phyloP scores from a whole-genome alignment of 2,113 vertebrate species.

The Ramphastos sulfuratus region DNA sequence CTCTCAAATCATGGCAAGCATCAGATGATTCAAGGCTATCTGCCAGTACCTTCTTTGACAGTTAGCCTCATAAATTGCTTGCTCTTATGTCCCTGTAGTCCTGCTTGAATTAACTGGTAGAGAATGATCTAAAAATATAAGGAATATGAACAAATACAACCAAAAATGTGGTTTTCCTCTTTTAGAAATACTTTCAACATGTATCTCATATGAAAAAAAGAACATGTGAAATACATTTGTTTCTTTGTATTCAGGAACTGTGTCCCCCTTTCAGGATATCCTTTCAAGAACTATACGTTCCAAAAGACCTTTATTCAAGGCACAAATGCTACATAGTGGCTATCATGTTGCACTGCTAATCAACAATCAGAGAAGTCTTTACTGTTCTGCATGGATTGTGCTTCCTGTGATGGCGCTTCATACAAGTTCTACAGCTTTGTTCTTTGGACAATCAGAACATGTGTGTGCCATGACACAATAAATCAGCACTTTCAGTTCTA shows the following conservation, averaged over 20 bases:
- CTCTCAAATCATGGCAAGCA: not conserved
- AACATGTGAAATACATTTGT: not conserved
- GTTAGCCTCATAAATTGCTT: not conserved
- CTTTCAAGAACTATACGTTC: not conserved
- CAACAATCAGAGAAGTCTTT: not conserved
- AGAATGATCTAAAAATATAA: not conserved
- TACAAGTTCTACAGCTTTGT: not conserved
- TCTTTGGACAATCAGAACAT: not conserved
- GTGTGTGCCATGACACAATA: not conserved
- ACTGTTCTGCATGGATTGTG: not conserved
- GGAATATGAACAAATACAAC: not conserved
- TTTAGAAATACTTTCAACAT: not conserved
- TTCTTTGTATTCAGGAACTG: not conserved
- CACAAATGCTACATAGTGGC: not conserved
- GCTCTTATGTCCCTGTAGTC: not conserved
- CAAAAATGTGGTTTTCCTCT: not conserved
- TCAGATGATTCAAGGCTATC: not conserved
- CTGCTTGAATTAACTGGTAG: not conserved
- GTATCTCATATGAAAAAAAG: not conserved
- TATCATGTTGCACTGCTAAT: not conserved
- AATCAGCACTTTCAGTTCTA: not conserved
- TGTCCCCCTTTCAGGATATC: not conserved
- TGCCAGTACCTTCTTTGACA: not conserved
- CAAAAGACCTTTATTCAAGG: not conserved
- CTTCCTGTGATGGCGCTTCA: not conserved